Evolutionary conservation across 2,888 invertebrate genomes (phyloP).

Genomic region (Nipponacmea schrenckii): DNA sequence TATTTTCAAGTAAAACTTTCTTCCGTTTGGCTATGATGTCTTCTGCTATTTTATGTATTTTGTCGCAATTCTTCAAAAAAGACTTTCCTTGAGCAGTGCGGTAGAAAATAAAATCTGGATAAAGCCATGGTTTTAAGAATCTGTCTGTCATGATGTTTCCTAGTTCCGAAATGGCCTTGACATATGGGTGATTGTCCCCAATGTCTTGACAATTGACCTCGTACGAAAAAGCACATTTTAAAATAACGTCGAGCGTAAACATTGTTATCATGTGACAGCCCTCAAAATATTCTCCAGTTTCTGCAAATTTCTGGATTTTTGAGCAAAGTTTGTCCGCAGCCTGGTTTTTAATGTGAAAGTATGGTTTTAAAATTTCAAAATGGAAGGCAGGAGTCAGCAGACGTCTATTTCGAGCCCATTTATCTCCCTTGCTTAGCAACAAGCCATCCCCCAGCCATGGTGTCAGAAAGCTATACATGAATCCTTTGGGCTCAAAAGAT

Average conservation of each 20-base stretch:
- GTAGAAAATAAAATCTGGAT: slow-evolving; percentile 43
- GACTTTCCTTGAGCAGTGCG: slow-evolving; percentile 43
- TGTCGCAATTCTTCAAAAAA: slow-evolving; percentile 52
- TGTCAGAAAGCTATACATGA: slow-evolving; percentile 37
- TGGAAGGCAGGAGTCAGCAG: slow-evolving; percentile 58
- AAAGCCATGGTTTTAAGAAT: slow-evolving; percentile 43
- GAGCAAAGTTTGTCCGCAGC: slow-evolving; percentile 41
- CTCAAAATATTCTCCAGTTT: slow-evolving; percentile 42
- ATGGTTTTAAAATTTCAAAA: slow-evolving; percentile 52
- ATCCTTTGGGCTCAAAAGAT: slow-evolving; percentile 45
- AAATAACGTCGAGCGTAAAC: slow-evolving; percentile 53
- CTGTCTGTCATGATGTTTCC: slow-evolving; percentile 35
- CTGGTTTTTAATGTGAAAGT: slow-evolving; percentile 44
- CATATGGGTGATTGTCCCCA: slow-evolving; percentile 48
- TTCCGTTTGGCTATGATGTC: slow-evolving; percentile 53
- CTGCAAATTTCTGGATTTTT: slow-evolving; percentile 36
- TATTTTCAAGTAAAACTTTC: slow-evolving; percentile 31
- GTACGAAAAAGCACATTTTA: slow-evolving; percentile 58
- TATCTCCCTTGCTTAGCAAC: slow-evolving; percentile 46
- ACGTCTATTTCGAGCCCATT: slow-evolving; percentile 51
- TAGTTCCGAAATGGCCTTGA: slow-evolving; percentile 43
- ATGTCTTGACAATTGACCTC: slow-evolving; percentile 46
- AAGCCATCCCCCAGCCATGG: slow-evolving; percentile 54
- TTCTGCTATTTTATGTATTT: slow-evolving; percentile 56
- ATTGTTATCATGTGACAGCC: slow-evolving; percentile 41